A percentile compares a stretch with the other conserved stretches of the same genome.
These are phyloP conservation scores for Nycticebus coucang DNA, from an alignment of 2,113 vertebrate genomes.

Conservation along the genomic window DNA sequence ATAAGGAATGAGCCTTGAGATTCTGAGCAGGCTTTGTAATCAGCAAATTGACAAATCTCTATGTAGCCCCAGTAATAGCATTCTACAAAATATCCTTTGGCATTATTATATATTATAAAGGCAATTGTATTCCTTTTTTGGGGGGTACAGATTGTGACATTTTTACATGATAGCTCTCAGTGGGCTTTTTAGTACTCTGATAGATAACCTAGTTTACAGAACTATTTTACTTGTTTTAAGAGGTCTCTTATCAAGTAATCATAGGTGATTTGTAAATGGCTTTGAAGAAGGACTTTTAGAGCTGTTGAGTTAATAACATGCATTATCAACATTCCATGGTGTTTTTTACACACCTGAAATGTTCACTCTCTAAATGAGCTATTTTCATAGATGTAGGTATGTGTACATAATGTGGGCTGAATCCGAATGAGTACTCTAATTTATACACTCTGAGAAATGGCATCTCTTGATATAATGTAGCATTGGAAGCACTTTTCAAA, in stretches of 20 bases:
- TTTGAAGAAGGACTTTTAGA: conserved; percentile 70
- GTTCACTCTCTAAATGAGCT: conserved; percentile 58
- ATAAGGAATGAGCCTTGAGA: conserved; percentile 51
- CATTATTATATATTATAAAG: conserved; percentile 64
- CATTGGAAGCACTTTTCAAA: conserved; percentile 35
- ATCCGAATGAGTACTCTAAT: conserved; percentile 63
- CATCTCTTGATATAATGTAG: conserved; percentile 11
- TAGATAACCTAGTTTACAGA: conserved; percentile 69
- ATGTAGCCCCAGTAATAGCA: background rate
- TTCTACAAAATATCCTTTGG: conserved; percentile 47
- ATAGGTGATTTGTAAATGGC: conserved; percentile 70
- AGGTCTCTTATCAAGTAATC: conserved; percentile 73
- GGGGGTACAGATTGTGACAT: conserved; percentile 29
- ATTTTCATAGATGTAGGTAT: conserved; percentile 5
- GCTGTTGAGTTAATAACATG: conserved; percentile 64
- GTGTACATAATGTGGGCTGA: conserved; percentile 27
- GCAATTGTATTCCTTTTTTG: conserved; percentile 49
- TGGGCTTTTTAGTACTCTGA: conserved; percentile 64
- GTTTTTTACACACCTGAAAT: conserved; percentile 58
- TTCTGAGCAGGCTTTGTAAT: conserved; percentile 64
- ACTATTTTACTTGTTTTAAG: conserved; percentile 76
- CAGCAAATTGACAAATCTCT: conserved; percentile 63
- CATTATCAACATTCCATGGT: conserved; percentile 67
- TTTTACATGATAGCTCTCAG: conserved; percentile 68
- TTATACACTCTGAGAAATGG: conserved; percentile 43